A percentile compares a stretch with the other conserved stretches of the same genome.
Conservation (phyloP, 2,888 invertebrate species). For the Cosmorhoe ocellata region DNA sequence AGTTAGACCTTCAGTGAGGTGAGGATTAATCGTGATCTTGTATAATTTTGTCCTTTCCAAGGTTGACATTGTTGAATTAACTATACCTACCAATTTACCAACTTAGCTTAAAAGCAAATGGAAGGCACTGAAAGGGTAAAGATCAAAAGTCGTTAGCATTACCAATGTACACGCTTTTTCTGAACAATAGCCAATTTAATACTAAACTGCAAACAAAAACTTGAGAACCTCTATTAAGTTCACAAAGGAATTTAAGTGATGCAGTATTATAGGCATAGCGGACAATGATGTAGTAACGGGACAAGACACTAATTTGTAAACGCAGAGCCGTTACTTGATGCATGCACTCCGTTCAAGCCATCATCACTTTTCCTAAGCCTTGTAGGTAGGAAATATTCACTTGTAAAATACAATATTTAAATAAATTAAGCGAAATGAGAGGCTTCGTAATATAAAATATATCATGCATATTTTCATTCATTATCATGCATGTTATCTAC, state of each 20-base stretch:
- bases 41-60: conserved; percentile 21
- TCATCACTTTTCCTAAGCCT: too few relatives aligned
- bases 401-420: neutral
- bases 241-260: conserved; percentile 71
- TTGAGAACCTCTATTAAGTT: conserved; percentile 64
- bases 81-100: neutral
- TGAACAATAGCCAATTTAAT: conserved; percentile 32
- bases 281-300: conserved; percentile 76
- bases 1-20: conserved; percentile 25
- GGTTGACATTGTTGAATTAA: conserved; percentile 18
- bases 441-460: too few relatives aligned
- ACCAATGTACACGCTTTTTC: conserved; percentile 10
- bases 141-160: conserved; percentile 4
- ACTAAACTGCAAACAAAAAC: conserved; percentile 61
- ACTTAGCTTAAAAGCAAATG: neutral
- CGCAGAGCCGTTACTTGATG: conserved; percentile 63
- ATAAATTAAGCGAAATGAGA: too few relatives aligned
- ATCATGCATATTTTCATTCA: too few relatives aligned
- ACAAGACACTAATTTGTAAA: conserved; percentile 75
- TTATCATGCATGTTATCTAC: too few relatives aligned
- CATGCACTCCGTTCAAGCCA: conserved; percentile 34
- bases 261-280: conserved; percentile 66
- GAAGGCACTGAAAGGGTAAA: conserved; percentile 1
- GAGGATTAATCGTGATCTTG: conserved; percentile 25
- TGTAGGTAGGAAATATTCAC: neutral